Conservation (phyloP, 1,140 invertebrate species). For the Drosophila oshimai region DNA sequence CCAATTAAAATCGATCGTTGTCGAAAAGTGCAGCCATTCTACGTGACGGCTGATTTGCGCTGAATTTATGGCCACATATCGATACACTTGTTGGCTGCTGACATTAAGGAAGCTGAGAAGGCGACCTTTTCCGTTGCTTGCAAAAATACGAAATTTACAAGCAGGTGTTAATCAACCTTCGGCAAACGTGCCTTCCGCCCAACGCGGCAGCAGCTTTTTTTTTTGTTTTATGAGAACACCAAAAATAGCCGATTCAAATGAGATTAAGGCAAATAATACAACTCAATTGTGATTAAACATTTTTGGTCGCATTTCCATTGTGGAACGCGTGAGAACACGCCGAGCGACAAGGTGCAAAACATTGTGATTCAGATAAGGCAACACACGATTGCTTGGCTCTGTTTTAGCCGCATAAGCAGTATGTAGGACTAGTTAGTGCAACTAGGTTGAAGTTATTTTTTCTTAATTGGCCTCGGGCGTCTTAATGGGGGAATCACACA, state of each 20-base stretch:
- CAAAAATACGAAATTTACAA: slow-evolving; percentile 31
- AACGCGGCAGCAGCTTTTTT: neutral
- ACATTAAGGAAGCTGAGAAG: slow-evolving; percentile 36
- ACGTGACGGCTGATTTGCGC: slow-evolving; percentile 16
- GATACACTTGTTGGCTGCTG: neutral
- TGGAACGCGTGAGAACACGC: slow-evolving; percentile 62
- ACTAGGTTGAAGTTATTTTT: slow-evolving; percentile 23
- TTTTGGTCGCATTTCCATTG: slow-evolving; percentile 34
- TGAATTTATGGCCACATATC: slow-evolving; percentile 16
- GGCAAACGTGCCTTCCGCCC: slow-evolving; percentile 7
- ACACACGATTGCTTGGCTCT: slow-evolving; percentile 7
- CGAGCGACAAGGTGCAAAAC: slow-evolving; percentile 15
- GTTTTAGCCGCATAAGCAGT: neutral
- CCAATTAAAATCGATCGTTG: slow-evolving; percentile 50
- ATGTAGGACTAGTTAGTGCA: slow-evolving; percentile 13
- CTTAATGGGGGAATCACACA: neutral
- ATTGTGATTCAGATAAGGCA: slow-evolving; percentile 58
- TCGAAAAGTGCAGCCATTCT: slow-evolving; percentile 18
- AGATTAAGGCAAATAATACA: neutral
- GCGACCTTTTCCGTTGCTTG: slow-evolving; percentile 26
- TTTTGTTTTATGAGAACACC: slow-evolving; percentile 10
- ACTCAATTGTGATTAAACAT: slow-evolving; percentile 53
- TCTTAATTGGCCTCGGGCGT: slow-evolving; percentile 34
- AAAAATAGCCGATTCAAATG: slow-evolving; percentile 12
- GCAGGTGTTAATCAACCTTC: slow-evolving; percentile 52